A percentile compares a stretch with the other conserved stretches of the same genome.
phyloP scores from a whole-genome alignment of 2,888 invertebrate genomes.

The Nesidiocoris tenuis region DNA sequence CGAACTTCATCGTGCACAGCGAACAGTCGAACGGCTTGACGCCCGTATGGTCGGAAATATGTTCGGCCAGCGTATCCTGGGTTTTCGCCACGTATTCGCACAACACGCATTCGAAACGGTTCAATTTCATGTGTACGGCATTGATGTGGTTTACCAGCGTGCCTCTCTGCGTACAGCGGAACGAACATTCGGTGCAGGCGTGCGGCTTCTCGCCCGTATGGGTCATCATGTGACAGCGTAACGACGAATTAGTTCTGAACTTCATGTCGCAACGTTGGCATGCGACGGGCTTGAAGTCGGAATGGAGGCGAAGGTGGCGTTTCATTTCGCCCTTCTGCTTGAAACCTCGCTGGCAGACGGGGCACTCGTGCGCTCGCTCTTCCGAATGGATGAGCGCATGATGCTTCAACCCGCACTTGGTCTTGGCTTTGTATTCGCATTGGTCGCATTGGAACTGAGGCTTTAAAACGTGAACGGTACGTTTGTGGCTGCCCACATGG shows the following conservation, averaged over 20 bases:
- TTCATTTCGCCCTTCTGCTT: neutral
- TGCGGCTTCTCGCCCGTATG: slow-evolving; percentile 29
- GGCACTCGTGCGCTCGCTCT: neutral
- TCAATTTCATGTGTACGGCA: slow-evolving; percentile 12
- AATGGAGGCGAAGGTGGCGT: neutral
- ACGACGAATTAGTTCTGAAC: neutral
- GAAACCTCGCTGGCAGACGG: neutral
- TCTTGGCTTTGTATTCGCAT: too few species aligned
- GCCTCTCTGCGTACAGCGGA: neutral
- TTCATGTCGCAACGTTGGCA: neutral
- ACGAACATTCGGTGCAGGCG: slow-evolving; percentile 1
- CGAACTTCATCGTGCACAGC: too few species aligned
- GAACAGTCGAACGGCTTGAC: slow-evolving; percentile 24
- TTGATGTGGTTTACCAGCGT: slow-evolving; percentile 22
- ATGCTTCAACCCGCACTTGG: too few species aligned
- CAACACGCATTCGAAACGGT: slow-evolving; percentile 8
- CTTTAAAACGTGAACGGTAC: too few species aligned
- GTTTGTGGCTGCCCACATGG: too few species aligned
- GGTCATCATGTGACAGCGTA: slow-evolving; percentile 12
- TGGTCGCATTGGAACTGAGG: too few species aligned
- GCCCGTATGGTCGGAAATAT: slow-evolving; percentile 10
- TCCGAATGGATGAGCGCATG: neutral
- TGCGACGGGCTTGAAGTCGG: neutral
- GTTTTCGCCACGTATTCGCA: slow-evolving; percentile 6
- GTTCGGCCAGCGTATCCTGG: neutral